Percentiles rank a stretch among this genome's conserved stretches.
Conservation (phyloP, 1,140 invertebrate species). For the Brachionus plicatilis region DNA sequence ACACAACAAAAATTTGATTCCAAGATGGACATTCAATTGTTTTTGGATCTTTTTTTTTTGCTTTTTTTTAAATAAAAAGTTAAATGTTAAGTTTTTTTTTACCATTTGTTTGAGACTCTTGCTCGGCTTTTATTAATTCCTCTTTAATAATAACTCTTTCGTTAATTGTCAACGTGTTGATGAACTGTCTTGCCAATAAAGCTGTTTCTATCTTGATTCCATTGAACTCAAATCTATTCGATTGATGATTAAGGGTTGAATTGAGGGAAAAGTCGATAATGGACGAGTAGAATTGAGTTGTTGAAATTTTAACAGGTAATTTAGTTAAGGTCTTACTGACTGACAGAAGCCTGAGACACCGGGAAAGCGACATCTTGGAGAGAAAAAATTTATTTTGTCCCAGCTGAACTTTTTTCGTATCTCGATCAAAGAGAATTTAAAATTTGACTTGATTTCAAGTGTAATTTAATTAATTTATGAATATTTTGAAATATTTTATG, state of each 20-base stretch:
- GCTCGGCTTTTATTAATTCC: constrained; percentile 11
- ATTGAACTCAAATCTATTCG: not conserved
- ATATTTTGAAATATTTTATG: constrained; percentile 10
- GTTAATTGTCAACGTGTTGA: constrained; percentile 6
- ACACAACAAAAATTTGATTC: constrained; percentile 24
- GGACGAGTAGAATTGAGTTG: constrained; percentile 1
- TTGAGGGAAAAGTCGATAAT: not conserved
- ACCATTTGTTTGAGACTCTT: not conserved
- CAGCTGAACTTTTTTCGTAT: not conserved
- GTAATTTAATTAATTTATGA: constrained; percentile 7
- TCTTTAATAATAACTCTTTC: constrained; percentile 31
- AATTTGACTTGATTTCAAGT: not conserved
- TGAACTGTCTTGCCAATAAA: constrained; percentile 8
- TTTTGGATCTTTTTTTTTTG: not conserved
- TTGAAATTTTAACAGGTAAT: not conserved
- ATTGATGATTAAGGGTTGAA: not conserved
- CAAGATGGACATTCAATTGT: not conserved
- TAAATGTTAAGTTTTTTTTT: not conserved
- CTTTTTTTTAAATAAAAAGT: not conserved
- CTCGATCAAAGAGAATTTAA: not conserved
- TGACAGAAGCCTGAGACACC: not conserved
- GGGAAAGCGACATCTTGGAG: not conserved
- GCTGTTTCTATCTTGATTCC: not conserved
- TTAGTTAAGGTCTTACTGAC: not conserved
- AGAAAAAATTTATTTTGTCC: not conserved